phyloP scores from a whole-genome alignment of 2,113 vertebrate species.

The Pungitius pungitius region DNA sequence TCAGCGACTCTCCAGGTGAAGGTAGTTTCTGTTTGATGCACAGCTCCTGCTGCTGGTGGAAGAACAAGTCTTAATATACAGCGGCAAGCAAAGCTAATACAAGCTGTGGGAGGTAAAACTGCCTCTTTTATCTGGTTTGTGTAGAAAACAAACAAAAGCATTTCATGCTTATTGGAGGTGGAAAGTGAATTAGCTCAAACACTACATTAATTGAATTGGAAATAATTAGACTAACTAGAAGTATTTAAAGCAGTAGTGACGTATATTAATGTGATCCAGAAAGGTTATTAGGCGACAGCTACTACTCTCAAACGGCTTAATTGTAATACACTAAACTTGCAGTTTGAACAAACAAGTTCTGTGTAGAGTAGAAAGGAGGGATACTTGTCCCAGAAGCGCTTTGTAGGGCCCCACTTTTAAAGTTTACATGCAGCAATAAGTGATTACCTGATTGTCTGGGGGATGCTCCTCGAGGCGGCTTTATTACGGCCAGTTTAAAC shows the following conservation, averaged over 20 bases:
- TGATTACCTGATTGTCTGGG: no score
- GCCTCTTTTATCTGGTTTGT: neutral
- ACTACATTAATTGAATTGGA: neutral
- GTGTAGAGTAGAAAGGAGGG: no score
- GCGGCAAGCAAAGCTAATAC: neutral
- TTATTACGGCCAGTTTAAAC: neutral
- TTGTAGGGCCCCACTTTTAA: no score
- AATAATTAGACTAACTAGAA: neutral
- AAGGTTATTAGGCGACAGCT: neutral
- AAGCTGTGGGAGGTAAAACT: neutral
- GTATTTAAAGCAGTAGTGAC: neutral
- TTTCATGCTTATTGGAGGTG: neutral
- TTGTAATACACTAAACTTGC: neutral
- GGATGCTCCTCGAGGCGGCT: no score
- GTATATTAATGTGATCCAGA: neutral
- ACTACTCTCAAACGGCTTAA: no score
- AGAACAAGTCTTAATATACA: neutral
- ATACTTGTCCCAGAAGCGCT: no score
- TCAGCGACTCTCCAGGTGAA: neutral
- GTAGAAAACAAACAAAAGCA: neutral
- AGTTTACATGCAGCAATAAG: no score
- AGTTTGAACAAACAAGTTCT: no score
- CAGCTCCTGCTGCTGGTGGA: slow-evolving; percentile 9
- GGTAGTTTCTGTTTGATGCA: slow-evolving; percentile 8
- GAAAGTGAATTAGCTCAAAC: neutral